A percentile compares a stretch with the other conserved stretches of the same genome.
Conservation (phyloP, 2,113 vertebrate species). For the Herpailurus yagouaroundi region DNA sequence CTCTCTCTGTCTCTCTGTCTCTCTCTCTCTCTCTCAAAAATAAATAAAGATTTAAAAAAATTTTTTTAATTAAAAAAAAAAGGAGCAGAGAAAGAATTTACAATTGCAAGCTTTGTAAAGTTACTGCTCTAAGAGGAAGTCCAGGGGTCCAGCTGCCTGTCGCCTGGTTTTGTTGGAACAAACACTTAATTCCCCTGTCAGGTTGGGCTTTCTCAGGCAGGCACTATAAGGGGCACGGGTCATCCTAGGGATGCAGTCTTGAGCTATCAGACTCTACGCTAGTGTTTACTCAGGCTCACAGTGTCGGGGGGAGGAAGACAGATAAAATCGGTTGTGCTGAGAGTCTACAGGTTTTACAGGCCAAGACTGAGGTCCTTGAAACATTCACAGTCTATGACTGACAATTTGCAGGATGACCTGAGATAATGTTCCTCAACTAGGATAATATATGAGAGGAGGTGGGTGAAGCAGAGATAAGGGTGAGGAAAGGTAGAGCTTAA, state of each 20-base stretch:
- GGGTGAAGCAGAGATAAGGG: background rate
- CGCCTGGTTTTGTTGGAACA: background rate
- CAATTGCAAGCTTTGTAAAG: background rate
- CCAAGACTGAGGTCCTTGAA: background rate
- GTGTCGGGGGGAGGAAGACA: too few species aligned
- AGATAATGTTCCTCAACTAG: background rate
- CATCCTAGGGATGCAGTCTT: background rate
- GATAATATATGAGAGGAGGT: background rate
- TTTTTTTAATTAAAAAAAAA: too few species aligned
- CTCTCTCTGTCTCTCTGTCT: too few species aligned
- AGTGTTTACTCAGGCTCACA: background rate
- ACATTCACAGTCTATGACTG: background rate
- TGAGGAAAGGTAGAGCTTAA: background rate
- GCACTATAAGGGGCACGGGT: background rate
- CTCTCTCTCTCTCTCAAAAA: too few species aligned
- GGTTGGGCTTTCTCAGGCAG: background rate
- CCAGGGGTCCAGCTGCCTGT: background rate
- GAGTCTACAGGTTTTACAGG: background rate
- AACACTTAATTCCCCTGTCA: background rate
- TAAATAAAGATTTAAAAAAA: too few species aligned
- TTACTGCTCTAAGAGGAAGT: background rate
- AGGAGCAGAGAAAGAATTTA: background rate
- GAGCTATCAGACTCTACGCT: background rate
- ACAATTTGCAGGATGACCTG: background rate
- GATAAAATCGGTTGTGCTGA: background rate